phyloP scores from a whole-genome alignment of 2,888 invertebrate genomes.

The Xylophagus ater region DNA sequence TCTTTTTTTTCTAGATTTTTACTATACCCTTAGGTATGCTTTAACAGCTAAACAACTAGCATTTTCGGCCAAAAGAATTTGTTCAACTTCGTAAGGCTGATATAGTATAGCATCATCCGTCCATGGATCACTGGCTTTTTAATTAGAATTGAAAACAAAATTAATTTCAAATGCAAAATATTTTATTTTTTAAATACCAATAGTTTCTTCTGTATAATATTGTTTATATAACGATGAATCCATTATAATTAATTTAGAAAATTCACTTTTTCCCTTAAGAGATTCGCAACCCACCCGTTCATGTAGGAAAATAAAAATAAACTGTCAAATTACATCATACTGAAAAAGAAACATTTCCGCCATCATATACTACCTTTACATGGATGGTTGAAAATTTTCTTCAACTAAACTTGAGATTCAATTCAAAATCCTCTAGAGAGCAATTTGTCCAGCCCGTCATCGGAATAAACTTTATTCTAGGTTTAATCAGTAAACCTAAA shows the following conservation, averaged over 20 bases:
- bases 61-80: slow-evolving; percentile 86
- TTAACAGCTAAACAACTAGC: slow-evolving; percentile 90
- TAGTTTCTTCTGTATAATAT: slow-evolving; percentile 10
- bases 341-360: too few relatives aligned
- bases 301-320: too few relatives aligned
- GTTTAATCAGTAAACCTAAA: too few relatives aligned
- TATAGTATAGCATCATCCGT: slow-evolving; percentile 75
- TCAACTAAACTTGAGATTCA: too few relatives aligned
- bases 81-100: slow-evolving; percentile 86
- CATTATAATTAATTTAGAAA: slow-evolving; percentile 3
- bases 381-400: too few relatives aligned
- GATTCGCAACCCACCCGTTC: too few relatives aligned
- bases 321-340: too few relatives aligned
- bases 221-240: slow-evolving; percentile 7
- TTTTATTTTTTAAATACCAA: slow-evolving; percentile 7
- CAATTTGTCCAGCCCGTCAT: too few relatives aligned
- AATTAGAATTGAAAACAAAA: slow-evolving; percentile 23
- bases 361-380: too few relatives aligned
- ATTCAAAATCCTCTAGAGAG: too few relatives aligned
- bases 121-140: slow-evolving; percentile 77
- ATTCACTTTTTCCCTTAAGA: too few relatives aligned
- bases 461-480: too few relatives aligned
- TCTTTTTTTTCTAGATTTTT: not conserved
- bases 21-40: slow-evolving; percentile 63
- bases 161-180: not conserved